phyloP scores from a whole-genome alignment of 2,113 vertebrate species.

The Fukomys damarensis region DNA sequence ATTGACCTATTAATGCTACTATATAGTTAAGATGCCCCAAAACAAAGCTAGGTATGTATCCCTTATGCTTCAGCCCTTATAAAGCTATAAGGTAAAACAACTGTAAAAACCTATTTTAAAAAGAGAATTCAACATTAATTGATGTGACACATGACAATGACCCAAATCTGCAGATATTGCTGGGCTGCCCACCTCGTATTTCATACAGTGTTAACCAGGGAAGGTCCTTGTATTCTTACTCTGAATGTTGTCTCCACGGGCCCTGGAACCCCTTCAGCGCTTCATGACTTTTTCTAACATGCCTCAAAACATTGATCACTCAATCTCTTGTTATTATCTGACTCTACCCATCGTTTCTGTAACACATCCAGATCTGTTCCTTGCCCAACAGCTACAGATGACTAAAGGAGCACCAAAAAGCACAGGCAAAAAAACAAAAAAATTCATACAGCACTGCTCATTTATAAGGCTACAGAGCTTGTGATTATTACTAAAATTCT shows the following conservation, averaged over 20 bases:
- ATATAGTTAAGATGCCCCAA: conserved; percentile 27
- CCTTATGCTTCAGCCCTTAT: not conserved
- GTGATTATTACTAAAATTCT: not conserved
- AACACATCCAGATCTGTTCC: not conserved
- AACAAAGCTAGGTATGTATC: not conserved
- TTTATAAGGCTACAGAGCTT: not conserved
- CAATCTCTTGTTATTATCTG: not conserved
- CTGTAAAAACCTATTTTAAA: conserved; percentile 7
- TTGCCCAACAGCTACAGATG: not conserved
- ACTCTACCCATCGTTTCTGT: not conserved
- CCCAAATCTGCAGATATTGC: not conserved
- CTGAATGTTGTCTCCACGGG: rapidly evolving
- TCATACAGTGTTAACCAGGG: not conserved
- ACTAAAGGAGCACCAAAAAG: not conserved
- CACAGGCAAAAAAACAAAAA: not conserved
- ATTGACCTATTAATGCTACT: not conserved
- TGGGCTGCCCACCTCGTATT: rapidly evolving
- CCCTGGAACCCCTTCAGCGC: not conserved
- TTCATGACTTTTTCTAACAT: not conserved
- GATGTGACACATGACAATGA: not conserved
- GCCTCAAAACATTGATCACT: not conserved
- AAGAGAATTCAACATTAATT: not conserved
- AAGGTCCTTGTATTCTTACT: too few relatives aligned
- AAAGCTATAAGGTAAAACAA: conserved; percentile 3
- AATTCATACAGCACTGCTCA: not conserved